Conservation (phyloP, 2,888 invertebrate genomes). For the Xestia rhomboidea region DNA sequence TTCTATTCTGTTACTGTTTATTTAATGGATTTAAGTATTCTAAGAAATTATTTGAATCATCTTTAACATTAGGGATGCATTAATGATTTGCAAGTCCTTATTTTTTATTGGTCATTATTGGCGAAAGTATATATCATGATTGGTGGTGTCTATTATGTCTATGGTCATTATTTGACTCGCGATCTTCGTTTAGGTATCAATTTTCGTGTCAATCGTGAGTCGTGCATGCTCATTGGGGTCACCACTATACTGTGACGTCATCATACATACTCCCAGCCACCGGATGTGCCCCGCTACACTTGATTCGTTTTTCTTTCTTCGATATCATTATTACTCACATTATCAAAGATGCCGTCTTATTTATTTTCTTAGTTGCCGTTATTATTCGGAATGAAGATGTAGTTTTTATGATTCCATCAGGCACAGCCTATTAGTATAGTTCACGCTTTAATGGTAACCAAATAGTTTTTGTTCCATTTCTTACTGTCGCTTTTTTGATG, state of each 20-base stretch:
- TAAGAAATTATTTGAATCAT: constrained; percentile 29
- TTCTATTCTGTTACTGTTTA: constrained; percentile 28
- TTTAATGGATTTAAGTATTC: constrained; percentile 38
- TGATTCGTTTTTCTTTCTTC: constrained; percentile 72
- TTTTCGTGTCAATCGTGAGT: constrained; percentile 67
- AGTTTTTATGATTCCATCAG: constrained; percentile 81
- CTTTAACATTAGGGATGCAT: constrained; percentile 28
- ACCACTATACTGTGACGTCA: constrained; percentile 47
- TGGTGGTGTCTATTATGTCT: constrained; percentile 62
- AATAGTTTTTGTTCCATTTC: constrained; percentile 80
- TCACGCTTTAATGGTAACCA: constrained; percentile 80
- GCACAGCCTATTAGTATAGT: constrained; percentile 81
- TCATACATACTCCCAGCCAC: constrained; percentile 55
- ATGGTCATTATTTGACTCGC: constrained; percentile 62
- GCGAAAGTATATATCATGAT: constrained; percentile 50
- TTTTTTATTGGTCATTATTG: constrained; percentile 55
- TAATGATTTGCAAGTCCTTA: constrained; percentile 51
- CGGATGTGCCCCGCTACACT: constrained; percentile 80
- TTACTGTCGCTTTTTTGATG: constrained; percentile 74
- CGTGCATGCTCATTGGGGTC: constrained; percentile 51
- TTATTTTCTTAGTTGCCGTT: constrained; percentile 84
- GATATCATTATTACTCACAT: constrained; percentile 81
- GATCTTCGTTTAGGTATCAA: constrained; percentile 69
- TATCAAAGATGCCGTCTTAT: constrained; percentile 83
- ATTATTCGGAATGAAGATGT: constrained; percentile 84